These are phyloP conservation scores for Blastomussa wellsi DNA, from an alignment of 92 coral and sea anemone species.

Conservation along the genomic window DNA sequence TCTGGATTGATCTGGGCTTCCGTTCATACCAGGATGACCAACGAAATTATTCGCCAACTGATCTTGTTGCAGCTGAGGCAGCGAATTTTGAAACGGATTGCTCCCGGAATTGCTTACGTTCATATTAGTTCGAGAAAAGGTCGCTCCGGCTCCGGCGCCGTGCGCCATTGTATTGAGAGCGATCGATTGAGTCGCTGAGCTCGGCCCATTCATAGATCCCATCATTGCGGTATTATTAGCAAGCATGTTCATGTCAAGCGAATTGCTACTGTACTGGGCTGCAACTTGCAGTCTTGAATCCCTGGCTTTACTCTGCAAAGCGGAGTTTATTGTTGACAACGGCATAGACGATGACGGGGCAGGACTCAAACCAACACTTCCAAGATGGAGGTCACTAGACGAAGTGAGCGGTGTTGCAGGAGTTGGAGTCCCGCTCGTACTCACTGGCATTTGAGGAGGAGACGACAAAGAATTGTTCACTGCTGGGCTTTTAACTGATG, in stretches of 20 bases:
- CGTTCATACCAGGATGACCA: slow-evolving; percentile 75
- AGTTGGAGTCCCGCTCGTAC: slow-evolving; percentile 96
- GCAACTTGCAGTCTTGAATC: slow-evolving; percentile 51
- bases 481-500: slow-evolving; percentile 88
- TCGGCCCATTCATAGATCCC: slow-evolving; percentile 88
- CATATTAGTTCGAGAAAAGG: slow-evolving; percentile 80
- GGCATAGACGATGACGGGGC: slow-evolving; percentile 83
- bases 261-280: slow-evolving; percentile 75
- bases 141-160: slow-evolving; percentile 72
- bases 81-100: slow-evolving; percentile 68
- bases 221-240: slow-evolving; percentile 69
- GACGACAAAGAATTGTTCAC: slow-evolving; percentile 87
- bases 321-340: slow-evolving; percentile 89
- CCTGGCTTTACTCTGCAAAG: slow-evolving; percentile 73
- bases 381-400: slow-evolving; percentile 91
- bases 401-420: slow-evolving; percentile 96
- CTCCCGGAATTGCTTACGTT: slow-evolving; percentile 70
- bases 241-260: slow-evolving; percentile 76
- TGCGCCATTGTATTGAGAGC: slow-evolving; percentile 73
- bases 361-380: slow-evolving; percentile 81
- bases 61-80: slow-evolving; percentile 73
- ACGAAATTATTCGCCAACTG: slow-evolving; percentile 73
- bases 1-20: slow-evolving; percentile 83
- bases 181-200: slow-evolving; percentile 73
- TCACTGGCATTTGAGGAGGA: slow-evolving; percentile 96